Conservation (phyloP, 2,797 vertebrate genomes). For the Enteromius treurensis region DNA sequence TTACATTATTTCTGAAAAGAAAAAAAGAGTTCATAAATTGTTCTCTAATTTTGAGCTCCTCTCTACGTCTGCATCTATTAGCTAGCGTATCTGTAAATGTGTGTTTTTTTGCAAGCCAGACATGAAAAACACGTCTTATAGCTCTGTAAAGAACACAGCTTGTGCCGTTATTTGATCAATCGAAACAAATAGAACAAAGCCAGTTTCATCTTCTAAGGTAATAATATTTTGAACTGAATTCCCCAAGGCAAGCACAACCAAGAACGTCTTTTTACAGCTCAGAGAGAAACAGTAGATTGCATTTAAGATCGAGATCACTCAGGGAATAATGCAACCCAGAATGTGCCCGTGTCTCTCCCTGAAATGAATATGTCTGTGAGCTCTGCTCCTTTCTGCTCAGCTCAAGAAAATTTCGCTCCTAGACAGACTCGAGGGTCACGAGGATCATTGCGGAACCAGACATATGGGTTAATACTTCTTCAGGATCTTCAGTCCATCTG, state of each 20-base stretch:
- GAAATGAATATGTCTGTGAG: background rate
- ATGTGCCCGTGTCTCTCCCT: background rate
- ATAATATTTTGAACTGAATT: conserved; percentile 12
- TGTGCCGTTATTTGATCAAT: background rate
- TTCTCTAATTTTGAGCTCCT: background rate
- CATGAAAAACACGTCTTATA: conserved; percentile 2
- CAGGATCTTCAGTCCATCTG: background rate
- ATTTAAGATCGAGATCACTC: conserved; percentile 4
- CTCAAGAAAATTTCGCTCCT: background rate
- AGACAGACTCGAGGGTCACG: conserved; percentile 28
- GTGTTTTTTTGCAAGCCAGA: background rate
- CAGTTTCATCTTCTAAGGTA: conserved; percentile 18
- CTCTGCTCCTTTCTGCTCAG: conserved; percentile 30
- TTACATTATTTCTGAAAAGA: no score
- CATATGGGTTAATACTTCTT: background rate
- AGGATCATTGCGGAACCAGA: conserved; percentile 1
- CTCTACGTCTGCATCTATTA: background rate
- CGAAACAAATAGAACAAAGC: conserved; percentile 10
- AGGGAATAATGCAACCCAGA: background rate
- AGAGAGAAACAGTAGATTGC: conserved; percentile 8
- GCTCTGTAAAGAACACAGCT: background rate
- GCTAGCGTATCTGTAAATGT: background rate
- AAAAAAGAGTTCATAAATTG: no score
- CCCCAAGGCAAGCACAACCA: background rate
- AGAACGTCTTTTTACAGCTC: conserved; percentile 3